Percentiles rank a stretch among this genome's conserved stretches.
Evolutionary conservation across 2,888 invertebrate genomes (phyloP).

Genomic region (Himalopsyche tibetana): DNA sequence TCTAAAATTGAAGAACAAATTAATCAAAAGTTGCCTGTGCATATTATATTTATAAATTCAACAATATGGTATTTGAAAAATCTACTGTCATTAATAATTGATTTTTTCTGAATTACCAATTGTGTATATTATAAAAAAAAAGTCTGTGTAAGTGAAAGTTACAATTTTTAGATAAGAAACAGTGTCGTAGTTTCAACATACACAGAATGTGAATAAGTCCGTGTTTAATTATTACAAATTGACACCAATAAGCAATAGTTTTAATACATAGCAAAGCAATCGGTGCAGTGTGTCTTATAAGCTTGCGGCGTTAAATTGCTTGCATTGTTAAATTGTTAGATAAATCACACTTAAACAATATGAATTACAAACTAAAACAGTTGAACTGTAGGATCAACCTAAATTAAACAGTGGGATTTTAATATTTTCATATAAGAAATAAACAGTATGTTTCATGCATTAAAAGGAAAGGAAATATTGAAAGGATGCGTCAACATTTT

Average conservation of each 20-base stretch:
- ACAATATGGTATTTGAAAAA: not conserved
- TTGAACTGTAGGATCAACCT: not conserved
- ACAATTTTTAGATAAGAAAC: too few relatives aligned
- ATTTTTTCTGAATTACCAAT: too few relatives aligned
- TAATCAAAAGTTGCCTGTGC: too few relatives aligned
- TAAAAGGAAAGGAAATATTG: not conserved
- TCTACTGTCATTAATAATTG: not conserved
- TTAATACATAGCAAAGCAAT: not conserved
- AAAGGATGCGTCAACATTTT: not conserved
- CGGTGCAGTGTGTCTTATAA: conserved; percentile 1
- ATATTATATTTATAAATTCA: too few relatives aligned
- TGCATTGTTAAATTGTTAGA: conserved; percentile 38
- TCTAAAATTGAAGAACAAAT: not conserved
- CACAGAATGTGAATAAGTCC: not conserved
- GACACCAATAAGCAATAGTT: not conserved
- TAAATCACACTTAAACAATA: conserved; percentile 56
- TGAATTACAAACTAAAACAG: conserved; percentile 39
- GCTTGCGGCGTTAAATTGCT: not conserved
- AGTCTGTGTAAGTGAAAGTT: too few relatives aligned
- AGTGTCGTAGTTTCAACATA: not conserved
- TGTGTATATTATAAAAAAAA: too few relatives aligned
- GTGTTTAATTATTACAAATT: not conserved
- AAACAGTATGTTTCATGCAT: not conserved
- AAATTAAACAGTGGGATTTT: not conserved
- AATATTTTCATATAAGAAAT: not conserved